These are phyloP conservation scores for Mus spicilegus DNA, from an alignment of 2,113 vertebrate species.

Conservation along the genomic window DNA sequence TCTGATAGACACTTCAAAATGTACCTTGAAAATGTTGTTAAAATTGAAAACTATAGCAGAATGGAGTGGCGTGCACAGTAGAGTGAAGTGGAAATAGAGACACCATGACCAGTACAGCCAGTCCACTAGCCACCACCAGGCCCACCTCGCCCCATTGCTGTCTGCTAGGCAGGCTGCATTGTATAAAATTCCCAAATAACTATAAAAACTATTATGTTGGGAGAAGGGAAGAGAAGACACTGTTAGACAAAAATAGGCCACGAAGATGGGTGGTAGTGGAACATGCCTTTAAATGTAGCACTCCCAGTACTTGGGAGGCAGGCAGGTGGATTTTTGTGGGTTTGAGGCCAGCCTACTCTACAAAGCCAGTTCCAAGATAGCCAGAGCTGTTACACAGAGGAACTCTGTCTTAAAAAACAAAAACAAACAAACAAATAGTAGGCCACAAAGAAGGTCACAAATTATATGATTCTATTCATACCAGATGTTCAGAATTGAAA, in stretches of 20 bases:
- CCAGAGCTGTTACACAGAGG: neutral
- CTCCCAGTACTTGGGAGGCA: too few relatives aligned
- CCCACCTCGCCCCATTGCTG: neutral
- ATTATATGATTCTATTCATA: neutral
- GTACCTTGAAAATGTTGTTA: neutral
- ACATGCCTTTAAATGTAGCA: neutral
- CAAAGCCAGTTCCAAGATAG: neutral
- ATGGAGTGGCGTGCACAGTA: neutral
- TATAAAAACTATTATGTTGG: neutral
- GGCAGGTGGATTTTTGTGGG: neutral
- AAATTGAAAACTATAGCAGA: neutral
- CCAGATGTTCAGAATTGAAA: too few relatives aligned
- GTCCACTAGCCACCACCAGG: neutral
- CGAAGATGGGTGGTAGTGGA: neutral
- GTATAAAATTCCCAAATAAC: neutral
- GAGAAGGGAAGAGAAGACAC: neutral
- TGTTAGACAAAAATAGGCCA: neutral
- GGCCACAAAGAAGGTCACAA: neutral
- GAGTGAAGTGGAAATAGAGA: neutral
- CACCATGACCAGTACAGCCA: neutral
- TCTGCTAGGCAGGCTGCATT: neutral
- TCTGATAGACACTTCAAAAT: neutral
- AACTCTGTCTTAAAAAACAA: neutral
- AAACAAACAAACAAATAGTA: neutral
- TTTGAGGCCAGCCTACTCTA: neutral